A percentile compares a stretch with the other conserved stretches of the same genome.
These are phyloP conservation scores for Ichneumon xanthorius DNA, from an alignment of 2,888 invertebrate species.

Conservation along the genomic window DNA sequence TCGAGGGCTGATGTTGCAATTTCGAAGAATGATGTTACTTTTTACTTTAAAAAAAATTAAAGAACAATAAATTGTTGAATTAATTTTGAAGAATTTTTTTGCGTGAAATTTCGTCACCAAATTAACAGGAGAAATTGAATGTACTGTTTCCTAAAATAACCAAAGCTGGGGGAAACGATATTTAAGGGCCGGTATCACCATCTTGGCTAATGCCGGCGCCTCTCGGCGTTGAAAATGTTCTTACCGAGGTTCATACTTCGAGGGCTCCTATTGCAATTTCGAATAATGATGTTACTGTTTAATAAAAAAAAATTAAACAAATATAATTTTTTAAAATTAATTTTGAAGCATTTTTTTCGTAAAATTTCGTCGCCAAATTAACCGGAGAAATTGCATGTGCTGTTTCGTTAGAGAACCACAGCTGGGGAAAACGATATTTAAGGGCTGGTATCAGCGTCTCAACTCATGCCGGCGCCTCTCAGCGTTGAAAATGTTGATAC, in stretches of 20 bases:
- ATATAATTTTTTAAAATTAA: neutral
- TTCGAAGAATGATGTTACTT: neutral
- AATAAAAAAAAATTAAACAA: no score
- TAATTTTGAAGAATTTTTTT: neutral
- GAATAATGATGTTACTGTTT: no score
- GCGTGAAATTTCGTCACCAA: no score
- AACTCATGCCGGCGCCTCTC: neutral
- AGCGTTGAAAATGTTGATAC: neutral
- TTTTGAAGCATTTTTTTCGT: no score
- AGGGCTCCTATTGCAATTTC: no score
- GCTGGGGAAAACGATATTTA: conserved; percentile 45
- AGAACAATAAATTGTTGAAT: neutral
- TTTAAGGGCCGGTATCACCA: conserved; percentile 7
- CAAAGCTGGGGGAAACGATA: conserved; percentile 50
- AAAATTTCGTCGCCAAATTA: no score
- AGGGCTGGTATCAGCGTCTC: neutral
- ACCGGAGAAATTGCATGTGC: no score
- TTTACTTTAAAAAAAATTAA: neutral
- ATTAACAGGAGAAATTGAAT: no score
- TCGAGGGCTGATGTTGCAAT: conserved; percentile 3
- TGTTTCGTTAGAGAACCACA: neutral
- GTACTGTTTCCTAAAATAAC: neutral
- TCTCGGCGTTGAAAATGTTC: neutral
- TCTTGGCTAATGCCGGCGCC: neutral
- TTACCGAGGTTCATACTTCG: no score